Evolutionary conservation across 2,888 invertebrate genomes (phyloP), one percentile per base, ranked within the genome.

Genomic region (Chymomyza caudatula): DNA sequence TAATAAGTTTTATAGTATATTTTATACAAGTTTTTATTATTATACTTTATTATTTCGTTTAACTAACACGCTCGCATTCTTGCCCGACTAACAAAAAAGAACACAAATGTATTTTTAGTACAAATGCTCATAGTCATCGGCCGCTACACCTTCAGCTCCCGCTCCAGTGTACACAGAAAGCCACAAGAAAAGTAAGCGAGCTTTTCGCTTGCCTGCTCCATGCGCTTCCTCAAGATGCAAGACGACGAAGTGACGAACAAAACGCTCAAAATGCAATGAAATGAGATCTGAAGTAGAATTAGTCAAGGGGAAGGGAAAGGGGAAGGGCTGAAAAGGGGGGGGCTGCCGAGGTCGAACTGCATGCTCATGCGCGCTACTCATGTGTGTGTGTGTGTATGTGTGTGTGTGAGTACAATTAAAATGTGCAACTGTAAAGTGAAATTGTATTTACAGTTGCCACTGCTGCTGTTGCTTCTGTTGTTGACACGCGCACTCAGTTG

Each of bases 121-220:
- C 83, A 11, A 37, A 11, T 37, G 11, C 29, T 37, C 11, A 25
- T 25, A 25, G n/a, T n/a, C 37, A 6, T 37, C 37, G 37, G 5
- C 4, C 37, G 5, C 37, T 11, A 4, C 37, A 4, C 37, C 37
- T 11, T 37, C 37, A 11, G 37, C 37, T 6, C 44, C 4, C 5
- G 44, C 44, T 15, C 3, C 44, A 13, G 44, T 13, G n/a, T 15
- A 44, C 44, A 3, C 1, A 67, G 57, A 51, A 60, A 65, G 51
- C 44, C 37, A 67, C 59, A 69, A 72, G 64, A 81, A n/a, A 44
- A 13, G 15, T 13, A 62, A 65, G 71, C 58, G 66, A 62, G 62
- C 73, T 74, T 83, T 82, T 82, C 77, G 87, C 75, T 82, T 83
- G 86, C 87, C 74, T 83, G 84, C 75, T 58, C 71, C 42, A 55